phyloP scores from a whole-genome alignment of 2,888 invertebrate genomes.

The Hofmannophila pseudospretella region DNA sequence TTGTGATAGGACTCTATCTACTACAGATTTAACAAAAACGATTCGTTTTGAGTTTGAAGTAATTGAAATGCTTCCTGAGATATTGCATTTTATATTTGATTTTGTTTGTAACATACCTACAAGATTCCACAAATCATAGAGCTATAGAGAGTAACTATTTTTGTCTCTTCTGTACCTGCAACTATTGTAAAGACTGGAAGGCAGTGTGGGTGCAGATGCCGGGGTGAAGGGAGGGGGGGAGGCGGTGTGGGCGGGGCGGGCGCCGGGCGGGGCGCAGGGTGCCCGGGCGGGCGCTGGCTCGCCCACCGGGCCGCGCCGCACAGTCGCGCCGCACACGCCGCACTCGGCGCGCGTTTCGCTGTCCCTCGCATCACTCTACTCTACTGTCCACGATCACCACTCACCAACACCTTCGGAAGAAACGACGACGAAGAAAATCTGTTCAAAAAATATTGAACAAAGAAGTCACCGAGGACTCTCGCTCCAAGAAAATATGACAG shows the following conservation, averaged over 20 bases:
- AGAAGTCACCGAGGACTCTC: too few species aligned
- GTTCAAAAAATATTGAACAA: too few species aligned
- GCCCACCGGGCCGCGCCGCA: constrained; percentile 50
- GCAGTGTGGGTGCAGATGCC: constrained; percentile 49
- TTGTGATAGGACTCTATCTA: too few species aligned
- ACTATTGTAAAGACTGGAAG: constrained; percentile 4
- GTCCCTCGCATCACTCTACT: constrained; percentile 23
- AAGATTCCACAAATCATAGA: too few species aligned
- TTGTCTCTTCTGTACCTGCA: background rate
- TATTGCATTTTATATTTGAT: too few species aligned
- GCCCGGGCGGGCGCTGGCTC: constrained; percentile 45
- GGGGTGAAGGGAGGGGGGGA: constrained; percentile 38
- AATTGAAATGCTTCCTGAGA: too few species aligned
- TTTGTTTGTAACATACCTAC: too few species aligned
- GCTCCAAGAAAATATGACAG: too few species aligned
- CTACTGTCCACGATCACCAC: constrained; percentile 3
- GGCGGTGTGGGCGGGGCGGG: constrained; percentile 51
- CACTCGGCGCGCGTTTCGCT: constrained; percentile 46
- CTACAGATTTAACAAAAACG: too few species aligned
- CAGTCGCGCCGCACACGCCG: constrained; percentile 64
- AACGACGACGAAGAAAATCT: too few species aligned
- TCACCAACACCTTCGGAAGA: background rate
- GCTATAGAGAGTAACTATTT: background rate
- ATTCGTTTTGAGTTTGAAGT: too few species aligned
- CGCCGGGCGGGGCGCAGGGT: constrained; percentile 66